Evolutionary conservation across 64 coral and sea anemone genomes (phyloP).

Genomic region (Montipora cactus): DNA sequence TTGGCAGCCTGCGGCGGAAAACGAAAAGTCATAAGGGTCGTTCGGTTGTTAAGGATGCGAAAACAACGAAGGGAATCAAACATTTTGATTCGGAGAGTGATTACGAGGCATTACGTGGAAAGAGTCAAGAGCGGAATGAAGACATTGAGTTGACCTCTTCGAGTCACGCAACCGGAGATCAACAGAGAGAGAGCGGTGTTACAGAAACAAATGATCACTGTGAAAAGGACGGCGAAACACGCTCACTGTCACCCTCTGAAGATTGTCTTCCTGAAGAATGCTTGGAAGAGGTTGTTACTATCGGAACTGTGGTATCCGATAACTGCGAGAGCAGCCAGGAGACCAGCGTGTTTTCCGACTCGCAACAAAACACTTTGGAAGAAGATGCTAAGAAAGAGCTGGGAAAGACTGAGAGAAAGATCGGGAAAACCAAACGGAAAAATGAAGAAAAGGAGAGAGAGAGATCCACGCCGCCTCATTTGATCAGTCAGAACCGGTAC

Average conservation of each 20-base stretch:
- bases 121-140: background rate
- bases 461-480: slow-evolving; percentile 87
- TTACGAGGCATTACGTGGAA: background rate
- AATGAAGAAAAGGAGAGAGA: slow-evolving; percentile 87
- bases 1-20: slow-evolving; percentile 28
- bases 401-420: slow-evolving; percentile 76
- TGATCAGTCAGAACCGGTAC: slow-evolving; percentile 94
- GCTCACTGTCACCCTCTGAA: slow-evolving; percentile 5
- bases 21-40: slow-evolving; percentile 35
- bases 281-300: slow-evolving; percentile 5
- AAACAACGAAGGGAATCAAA: slow-evolving; percentile 10
- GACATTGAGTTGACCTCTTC: background rate
- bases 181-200: background rate
- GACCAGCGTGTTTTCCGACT: slow-evolving; percentile 55
- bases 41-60: slow-evolving; percentile 30
- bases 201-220: background rate
- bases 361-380: slow-evolving; percentile 65
- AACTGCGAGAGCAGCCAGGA: slow-evolving; percentile 79
- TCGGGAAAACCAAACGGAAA: slow-evolving; percentile 79
- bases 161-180: background rate
- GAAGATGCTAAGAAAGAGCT: slow-evolving; percentile 72
- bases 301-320: slow-evolving; percentile 58
- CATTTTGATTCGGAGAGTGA: slow-evolving; percentile 70
- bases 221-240: background rate
- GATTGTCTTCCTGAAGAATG: background rate